Evolutionary conservation across 2,888 invertebrate genomes (phyloP).

Genomic region (Aricia artaxerxes): DNA sequence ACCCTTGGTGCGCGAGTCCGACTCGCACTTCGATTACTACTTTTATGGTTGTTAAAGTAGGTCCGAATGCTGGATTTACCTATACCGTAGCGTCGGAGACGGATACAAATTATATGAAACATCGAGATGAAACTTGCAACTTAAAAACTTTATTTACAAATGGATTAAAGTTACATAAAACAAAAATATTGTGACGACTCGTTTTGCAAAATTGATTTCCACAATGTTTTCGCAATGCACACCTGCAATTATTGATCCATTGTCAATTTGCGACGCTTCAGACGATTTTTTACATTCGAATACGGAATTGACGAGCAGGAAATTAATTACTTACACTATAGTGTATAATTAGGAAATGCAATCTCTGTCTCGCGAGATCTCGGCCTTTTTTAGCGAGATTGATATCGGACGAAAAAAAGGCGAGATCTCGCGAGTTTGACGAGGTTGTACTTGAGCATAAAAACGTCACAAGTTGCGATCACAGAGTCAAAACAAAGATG

Average conservation of each 20-base stretch:
- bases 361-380: too few species aligned
- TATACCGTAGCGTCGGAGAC: background rate
- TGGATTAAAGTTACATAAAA: background rate
- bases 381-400: too few species aligned
- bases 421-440: too few species aligned
- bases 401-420: too few species aligned
- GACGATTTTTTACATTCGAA: conserved; percentile 27
- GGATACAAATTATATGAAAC: background rate
- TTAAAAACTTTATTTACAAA: background rate
- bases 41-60: too few species aligned
- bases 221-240: conserved; percentile 32
- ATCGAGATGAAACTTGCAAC: background rate
- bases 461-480: too few species aligned
- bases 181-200: background rate
- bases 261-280: conserved; percentile 33
- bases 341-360: too few species aligned
- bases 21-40: too few species aligned
- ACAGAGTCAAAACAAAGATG: too few species aligned
- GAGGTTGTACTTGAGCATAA: too few species aligned
- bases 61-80: too few species aligned
- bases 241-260: conserved; percentile 33
- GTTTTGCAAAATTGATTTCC: conserved; percentile 25
- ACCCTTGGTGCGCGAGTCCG: too few species aligned
- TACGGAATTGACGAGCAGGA: conserved; percentile 19
- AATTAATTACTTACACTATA: conserved; percentile 5